Evolutionary conservation across 2,797 vertebrate genomes (phyloP).

Genomic region (Phrynocephalus forsythii): DNA sequence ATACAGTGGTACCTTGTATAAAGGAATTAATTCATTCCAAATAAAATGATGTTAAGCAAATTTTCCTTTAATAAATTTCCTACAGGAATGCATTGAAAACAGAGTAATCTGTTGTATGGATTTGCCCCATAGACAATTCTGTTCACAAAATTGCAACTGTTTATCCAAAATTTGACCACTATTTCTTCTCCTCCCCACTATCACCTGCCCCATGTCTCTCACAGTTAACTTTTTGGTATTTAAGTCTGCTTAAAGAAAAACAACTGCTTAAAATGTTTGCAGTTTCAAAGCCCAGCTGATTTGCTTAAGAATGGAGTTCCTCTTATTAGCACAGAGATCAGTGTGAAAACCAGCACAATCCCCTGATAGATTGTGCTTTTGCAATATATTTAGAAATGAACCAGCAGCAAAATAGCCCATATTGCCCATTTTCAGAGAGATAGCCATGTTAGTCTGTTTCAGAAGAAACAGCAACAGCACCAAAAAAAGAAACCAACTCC

Average conservation of each 20-base stretch:
- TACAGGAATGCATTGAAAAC: too few relatives aligned
- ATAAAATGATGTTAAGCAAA: too few relatives aligned
- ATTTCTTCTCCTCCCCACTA: background rate
- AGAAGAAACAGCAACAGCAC: too few relatives aligned
- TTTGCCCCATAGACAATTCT: too few relatives aligned
- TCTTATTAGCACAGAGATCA: background rate
- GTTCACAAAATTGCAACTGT: background rate
- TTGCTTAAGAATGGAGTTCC: background rate
- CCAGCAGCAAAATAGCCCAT: too few relatives aligned
- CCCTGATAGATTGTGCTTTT: background rate
- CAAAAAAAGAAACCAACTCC: too few relatives aligned
- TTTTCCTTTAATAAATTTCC: too few relatives aligned
- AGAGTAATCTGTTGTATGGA: too few relatives aligned
- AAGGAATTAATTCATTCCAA: too few relatives aligned
- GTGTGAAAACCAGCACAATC: background rate
- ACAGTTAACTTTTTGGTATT: background rate
- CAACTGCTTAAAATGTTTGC: background rate
- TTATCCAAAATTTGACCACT: background rate
- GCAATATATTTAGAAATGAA: background rate
- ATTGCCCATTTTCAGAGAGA: too few relatives aligned
- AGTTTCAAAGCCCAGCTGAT: background rate
- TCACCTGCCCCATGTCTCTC: background rate
- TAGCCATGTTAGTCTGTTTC: too few relatives aligned
- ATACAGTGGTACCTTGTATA: background rate
- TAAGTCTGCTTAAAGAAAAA: background rate